Evolutionary conservation across 2,797 vertebrate species (phyloP).

Genomic region (Buceros bicornis): DNA sequence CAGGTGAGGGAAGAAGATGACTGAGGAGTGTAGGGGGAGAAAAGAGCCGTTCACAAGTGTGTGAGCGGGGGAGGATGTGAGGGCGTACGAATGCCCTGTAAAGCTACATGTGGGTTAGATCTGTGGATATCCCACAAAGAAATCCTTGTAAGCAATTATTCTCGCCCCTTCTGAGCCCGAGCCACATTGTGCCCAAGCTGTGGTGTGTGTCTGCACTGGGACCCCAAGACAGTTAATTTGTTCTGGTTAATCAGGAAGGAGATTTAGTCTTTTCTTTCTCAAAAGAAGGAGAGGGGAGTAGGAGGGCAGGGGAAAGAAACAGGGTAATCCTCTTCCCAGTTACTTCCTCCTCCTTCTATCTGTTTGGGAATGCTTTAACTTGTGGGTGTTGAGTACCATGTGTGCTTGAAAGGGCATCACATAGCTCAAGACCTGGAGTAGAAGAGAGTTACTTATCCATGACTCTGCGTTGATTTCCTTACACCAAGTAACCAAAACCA

Average conservation of each 20-base stretch:
- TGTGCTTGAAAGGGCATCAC: not conserved
- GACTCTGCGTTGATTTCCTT: not conserved
- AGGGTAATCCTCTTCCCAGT: not conserved
- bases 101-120: not conserved
- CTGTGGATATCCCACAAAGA: not conserved
- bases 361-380: not conserved
- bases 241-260: not conserved
- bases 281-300: not conserved
- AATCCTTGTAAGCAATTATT: not conserved
- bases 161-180: not conserved
- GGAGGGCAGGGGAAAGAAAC: not conserved
- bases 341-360: not conserved
- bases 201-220: not conserved
- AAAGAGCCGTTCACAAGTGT: not conserved
- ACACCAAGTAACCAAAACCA: not conserved
- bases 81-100: fast-evolving
- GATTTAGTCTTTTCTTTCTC: not conserved
- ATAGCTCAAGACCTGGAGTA: not conserved
- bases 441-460: not conserved
- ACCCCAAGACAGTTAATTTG: not conserved
- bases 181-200: fast-evolving
- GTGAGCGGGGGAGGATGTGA: not conserved
- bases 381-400: not conserved
- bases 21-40: not conserved
- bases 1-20: not conserved